phyloP scores from a whole-genome alignment of 2,113 vertebrate species.

The Chaetorhynchus papuensis region DNA sequence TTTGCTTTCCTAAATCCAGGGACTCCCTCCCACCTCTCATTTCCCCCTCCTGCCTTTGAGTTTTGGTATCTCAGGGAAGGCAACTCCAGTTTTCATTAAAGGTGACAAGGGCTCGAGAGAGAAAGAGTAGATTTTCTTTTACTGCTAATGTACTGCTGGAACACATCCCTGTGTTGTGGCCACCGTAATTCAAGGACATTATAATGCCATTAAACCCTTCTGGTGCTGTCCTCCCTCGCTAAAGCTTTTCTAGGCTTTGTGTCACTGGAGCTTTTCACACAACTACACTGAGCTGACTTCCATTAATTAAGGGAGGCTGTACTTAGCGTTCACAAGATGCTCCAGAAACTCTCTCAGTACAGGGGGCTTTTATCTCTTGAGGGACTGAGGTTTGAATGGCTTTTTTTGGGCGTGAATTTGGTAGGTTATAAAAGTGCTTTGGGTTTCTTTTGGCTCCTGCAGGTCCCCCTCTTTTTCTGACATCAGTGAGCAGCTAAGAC shows the following conservation, averaged over 20 bases:
- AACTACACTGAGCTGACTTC: background rate
- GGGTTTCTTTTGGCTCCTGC: background rate
- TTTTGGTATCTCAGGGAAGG: background rate
- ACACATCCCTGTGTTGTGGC: background rate
- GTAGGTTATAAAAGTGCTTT: background rate
- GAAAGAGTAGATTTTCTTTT: background rate
- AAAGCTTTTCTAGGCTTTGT: constrained; percentile 14
- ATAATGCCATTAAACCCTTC: constrained; percentile 45
- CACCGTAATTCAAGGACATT: background rate
- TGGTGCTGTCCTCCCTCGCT: background rate
- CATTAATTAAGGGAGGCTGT: constrained; percentile 21
- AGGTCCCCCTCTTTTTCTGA: background rate
- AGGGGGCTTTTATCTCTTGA: constrained; percentile 9
- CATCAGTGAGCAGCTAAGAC: background rate
- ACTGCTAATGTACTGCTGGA: background rate
- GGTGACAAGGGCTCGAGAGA: background rate
- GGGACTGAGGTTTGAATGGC: background rate
- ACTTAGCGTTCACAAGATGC: background rate
- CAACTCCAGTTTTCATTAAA: background rate
- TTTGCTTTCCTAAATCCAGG: background rate
- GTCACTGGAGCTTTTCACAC: constrained; percentile 25
- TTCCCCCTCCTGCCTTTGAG: background rate
- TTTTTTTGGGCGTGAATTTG: background rate
- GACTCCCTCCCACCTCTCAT: background rate
- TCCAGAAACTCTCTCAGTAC: background rate